Conservation (phyloP, 2,797 vertebrate genomes). For the Cynopterus sphinx region DNA sequence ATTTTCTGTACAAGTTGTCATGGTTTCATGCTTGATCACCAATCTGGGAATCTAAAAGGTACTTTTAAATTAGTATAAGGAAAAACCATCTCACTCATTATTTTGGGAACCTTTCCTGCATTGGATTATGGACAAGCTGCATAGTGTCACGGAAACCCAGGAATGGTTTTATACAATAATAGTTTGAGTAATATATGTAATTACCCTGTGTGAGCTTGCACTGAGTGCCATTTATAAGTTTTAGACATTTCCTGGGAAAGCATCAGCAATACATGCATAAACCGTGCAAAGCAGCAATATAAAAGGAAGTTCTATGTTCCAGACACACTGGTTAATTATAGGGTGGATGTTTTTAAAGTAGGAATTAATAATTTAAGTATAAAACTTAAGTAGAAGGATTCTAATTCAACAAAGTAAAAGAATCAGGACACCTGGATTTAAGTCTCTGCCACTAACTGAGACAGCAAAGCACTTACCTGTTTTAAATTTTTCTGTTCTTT, state of each 20-base stretch:
- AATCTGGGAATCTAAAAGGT: background rate
- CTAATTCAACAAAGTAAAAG: background rate
- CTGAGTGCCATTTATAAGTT: background rate
- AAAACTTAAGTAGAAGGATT: constrained; percentile 48
- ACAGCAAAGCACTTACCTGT: background rate
- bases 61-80: background rate
- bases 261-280: background rate
- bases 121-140: background rate
- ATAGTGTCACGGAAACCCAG: background rate
- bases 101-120: constrained; percentile 23
- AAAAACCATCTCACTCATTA: background rate
- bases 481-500: constrained; percentile 29
- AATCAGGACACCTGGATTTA: background rate
- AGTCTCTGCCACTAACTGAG: background rate
- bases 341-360: background rate
- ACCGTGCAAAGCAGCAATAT: background rate
- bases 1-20: background rate
- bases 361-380: constrained; percentile 42
- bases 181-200: background rate
- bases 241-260: constrained; percentile 4
- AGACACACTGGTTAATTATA: background rate
- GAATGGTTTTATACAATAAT: background rate
- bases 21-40: background rate
- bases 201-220: background rate
- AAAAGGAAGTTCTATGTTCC: background rate